Base-by-base conservation (phyloP, 2,888 invertebrate species). In the Ephialtes manifestator region DNA sequence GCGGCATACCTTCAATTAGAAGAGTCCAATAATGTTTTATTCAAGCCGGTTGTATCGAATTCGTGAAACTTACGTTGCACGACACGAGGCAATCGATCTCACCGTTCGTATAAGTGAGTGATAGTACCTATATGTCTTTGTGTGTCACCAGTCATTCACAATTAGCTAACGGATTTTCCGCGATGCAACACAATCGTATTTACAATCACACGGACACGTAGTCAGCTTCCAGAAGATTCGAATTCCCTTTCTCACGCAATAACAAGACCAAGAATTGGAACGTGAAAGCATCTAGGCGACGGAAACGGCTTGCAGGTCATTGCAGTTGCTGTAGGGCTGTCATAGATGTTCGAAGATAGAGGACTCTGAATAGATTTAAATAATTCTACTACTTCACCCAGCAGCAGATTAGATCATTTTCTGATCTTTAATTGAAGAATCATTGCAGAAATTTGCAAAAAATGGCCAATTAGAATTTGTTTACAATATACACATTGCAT, bases 161-260 rank as follows among this genome's bases (percentile, higher is more conserved):
- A 70, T 65, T 77, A 68, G 28, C 55, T 68, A 58, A 77, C 55
- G 77, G 67, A 68, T 77, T 67, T 77, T 35, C 18, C 20, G 18
- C 8, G n/a, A 18, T 39, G 76, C 48, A 11, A 18, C 46, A 35
- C 39, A 53, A 43, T 18, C 71, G 53, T 18, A 81, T n/a, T 24
- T 4, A 15, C 67, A 8, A 15, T 51, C 28, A 3, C 55, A 20
- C 55, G 43, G 5, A 20, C 20, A 39, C 48, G 20, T 11, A 39
- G 24, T 10, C 63, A 24, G 46, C 72, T 81, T 81, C 81, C 24
- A 84, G 84, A 84, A 81, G 63, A 71, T 84, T 84, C 83, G 76
- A 81, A 78, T 78, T 84, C 77, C 78, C 81, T 84, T 84, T 84
- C 81, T 78, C 77, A 46, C 35, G 46, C 53, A 51, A 28, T 35